phyloP scores from a whole-genome alignment of 1,140 invertebrate species.

The Diachasma alloeum region DNA sequence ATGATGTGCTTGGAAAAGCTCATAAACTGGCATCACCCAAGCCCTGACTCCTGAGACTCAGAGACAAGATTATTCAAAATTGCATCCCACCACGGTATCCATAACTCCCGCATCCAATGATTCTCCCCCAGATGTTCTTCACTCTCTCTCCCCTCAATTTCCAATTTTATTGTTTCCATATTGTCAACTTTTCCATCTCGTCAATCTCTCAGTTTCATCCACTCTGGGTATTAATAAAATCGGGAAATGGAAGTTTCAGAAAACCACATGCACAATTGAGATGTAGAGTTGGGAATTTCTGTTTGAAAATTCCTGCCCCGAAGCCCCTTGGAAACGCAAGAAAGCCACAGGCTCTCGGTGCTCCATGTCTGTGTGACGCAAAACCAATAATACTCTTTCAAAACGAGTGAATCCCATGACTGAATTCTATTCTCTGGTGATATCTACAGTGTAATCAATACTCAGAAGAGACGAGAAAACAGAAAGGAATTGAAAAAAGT shows the following conservation, averaged over 20 bases:
- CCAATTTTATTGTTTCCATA: not conserved
- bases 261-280: not conserved
- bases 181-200: not conserved
- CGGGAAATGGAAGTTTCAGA: not conserved
- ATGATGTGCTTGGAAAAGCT: constrained; percentile 3
- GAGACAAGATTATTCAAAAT: constrained; percentile 8
- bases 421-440: not conserved
- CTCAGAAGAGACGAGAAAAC: not conserved
- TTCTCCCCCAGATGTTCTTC: not conserved
- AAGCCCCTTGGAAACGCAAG: not conserved
- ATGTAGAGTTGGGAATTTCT: not conserved
- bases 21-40: not conserved
- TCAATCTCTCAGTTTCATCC: not conserved
- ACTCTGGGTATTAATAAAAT: not conserved
- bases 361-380: not conserved
- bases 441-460: not conserved
- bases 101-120: not conserved
- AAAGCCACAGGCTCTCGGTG: not conserved
- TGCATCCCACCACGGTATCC: not conserved
- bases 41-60: not conserved
- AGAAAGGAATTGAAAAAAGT: not conserved
- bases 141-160: no score
- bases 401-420: not conserved
- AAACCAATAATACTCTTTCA: not conserved
- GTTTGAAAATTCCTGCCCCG: not conserved